A percentile compares a stretch with the other conserved stretches of the same genome.
These are phyloP conservation scores for Verasper variegatus DNA, from an alignment of 2,113 vertebrate species.

Conservation along the genomic window DNA sequence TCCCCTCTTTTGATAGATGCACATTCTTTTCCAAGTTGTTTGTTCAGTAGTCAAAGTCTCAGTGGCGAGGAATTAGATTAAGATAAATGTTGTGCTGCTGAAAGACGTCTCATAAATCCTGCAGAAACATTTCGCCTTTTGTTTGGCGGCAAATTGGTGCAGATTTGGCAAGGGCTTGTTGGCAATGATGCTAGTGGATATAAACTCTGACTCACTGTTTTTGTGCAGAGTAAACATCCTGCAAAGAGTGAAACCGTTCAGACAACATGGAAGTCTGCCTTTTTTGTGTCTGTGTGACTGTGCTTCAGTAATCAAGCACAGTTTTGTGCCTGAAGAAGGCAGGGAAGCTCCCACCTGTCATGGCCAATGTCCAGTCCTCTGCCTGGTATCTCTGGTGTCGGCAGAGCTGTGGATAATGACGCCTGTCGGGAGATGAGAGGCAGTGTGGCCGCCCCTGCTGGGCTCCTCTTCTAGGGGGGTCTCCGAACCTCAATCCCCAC, in stretches of 20 bases:
- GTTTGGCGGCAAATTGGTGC: constrained; percentile 4
- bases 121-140: background rate
- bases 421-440: constrained; percentile 48
- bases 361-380: constrained; percentile 44
- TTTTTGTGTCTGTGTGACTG: constrained; percentile 7
- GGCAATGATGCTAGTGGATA: constrained; percentile 1
- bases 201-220: constrained; percentile 34
- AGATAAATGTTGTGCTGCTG: background rate
- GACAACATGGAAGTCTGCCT: constrained; percentile 21
- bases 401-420: constrained; percentile 48
- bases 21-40: background rate
- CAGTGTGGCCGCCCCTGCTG: constrained; percentile 26
- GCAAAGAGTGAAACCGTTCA: constrained; percentile 2
- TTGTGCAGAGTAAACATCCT: constrained; percentile 31
- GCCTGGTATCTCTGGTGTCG: background rate
- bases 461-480: constrained; percentile 45
- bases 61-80: background rate
- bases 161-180: background rate
- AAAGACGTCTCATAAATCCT: constrained; percentile 7
- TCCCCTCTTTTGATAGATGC: background rate
- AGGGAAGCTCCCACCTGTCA: constrained; percentile 44
- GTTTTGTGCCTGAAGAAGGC: constrained; percentile 20
- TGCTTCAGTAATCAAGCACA: constrained; percentile 11
- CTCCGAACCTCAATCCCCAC: constrained; percentile 27
- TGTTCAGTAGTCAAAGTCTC: background rate